Evolutionary conservation across 2,888 invertebrate species (phyloP).

Genomic region (Dynastes maya): DNA sequence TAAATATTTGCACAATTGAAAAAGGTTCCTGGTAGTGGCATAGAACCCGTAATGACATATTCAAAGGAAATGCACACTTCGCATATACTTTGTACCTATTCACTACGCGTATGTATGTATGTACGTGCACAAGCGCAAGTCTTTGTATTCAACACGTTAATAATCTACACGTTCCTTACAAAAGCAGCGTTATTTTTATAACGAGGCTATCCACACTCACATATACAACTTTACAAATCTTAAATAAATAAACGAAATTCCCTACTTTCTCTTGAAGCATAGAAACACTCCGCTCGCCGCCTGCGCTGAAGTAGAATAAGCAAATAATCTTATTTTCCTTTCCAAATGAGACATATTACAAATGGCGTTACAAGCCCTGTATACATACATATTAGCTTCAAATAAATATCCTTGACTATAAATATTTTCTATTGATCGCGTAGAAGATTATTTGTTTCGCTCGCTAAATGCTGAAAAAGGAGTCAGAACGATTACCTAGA

Average conservation of each 20-base stretch:
- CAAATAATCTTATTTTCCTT: constrained; percentile 1
- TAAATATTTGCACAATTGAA: constrained; percentile 7
- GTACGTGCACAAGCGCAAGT: neutral
- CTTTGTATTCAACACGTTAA: neutral
- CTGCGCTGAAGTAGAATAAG: neutral
- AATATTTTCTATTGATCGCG: neutral
- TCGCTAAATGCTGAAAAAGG: neutral
- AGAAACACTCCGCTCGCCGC: neutral
- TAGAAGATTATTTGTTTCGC: neutral
- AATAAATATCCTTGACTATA: constrained; percentile 3
- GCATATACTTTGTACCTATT: neutral
- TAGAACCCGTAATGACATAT: neutral
- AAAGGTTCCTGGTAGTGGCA: neutral
- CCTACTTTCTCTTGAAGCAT: neutral
- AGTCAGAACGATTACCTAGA: constrained; percentile 1
- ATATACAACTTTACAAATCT: neutral
- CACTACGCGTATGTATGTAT: neutral
- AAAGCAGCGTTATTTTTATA: neutral
- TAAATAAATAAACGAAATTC: neutral
- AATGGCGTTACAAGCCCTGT: neutral
- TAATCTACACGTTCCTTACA: neutral
- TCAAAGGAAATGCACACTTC: neutral
- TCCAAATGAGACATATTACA: neutral
- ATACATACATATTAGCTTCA: neutral
- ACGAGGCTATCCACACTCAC: neutral